These are phyloP conservation scores for Gavialis gangeticus DNA, from an alignment of 2,113 vertebrate species.

Conservation along the genomic window DNA sequence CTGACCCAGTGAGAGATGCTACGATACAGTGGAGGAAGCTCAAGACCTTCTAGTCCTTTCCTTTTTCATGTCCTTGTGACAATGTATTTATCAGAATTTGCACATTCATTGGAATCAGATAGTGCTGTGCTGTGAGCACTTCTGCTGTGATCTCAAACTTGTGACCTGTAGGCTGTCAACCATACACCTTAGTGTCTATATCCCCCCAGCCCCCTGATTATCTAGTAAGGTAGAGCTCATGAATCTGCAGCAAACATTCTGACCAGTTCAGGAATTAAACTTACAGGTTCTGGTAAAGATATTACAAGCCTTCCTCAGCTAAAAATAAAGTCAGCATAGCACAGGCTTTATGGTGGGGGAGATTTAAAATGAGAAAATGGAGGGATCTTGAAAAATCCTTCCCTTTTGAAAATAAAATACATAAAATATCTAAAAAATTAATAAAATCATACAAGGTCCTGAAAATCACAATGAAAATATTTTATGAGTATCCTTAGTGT, in stretches of 20 bases:
- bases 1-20: background rate
- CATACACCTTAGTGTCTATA: no score
- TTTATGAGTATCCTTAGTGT: constrained; percentile 73
- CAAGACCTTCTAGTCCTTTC: no score
- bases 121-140: no score
- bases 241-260: background rate
- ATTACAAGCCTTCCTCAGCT: background rate
- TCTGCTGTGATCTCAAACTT: background rate
- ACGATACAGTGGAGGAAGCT: background rate
- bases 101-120: no score
- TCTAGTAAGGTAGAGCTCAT: background rate
- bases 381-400: constrained; percentile 20
- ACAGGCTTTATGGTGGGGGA: background rate
- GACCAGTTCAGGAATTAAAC: background rate
- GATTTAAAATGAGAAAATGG: constrained; percentile 43
- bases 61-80: no score
- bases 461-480: constrained; percentile 74
- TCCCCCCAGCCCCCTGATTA: no score
- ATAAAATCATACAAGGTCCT: constrained; percentile 66
- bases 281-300: background rate
- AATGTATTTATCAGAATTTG: no score
- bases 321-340: background rate
- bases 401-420: constrained; percentile 57
- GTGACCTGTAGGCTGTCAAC: no score
- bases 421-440: constrained; percentile 69